Conservation (phyloP, 1,140 invertebrate genomes). For the Sarcophaga peregrina region DNA sequence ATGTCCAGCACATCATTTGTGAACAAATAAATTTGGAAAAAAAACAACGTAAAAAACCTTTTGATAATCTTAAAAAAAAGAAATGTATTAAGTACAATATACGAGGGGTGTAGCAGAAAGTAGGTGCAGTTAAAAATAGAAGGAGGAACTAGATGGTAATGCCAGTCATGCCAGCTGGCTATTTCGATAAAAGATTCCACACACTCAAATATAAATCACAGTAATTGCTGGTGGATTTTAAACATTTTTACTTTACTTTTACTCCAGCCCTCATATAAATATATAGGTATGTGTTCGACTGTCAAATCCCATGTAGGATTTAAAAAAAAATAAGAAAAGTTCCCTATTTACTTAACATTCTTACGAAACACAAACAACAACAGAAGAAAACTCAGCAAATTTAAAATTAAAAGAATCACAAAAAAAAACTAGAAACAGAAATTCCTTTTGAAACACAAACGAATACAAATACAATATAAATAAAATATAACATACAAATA, state of each 20-base stretch:
- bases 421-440: background rate
- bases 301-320: background rate
- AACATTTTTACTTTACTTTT: too few relatives aligned
- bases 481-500: too few relatives aligned
- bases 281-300: background rate
- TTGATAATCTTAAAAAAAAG: background rate
- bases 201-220: too few relatives aligned
- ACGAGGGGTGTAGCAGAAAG: background rate
- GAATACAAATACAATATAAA: background rate
- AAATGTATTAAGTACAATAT: background rate
- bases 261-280: too few relatives aligned
- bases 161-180: too few relatives aligned
- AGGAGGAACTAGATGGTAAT: too few relatives aligned
- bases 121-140: too few relatives aligned
- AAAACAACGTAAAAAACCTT: background rate
- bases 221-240: too few relatives aligned
- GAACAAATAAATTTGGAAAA: conserved; percentile 6
- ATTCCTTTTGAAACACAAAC: background rate
- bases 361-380: conserved; percentile 7
- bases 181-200: too few relatives aligned
- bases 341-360: conserved; percentile 11
- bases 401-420: background rate
- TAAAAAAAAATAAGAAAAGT: too few relatives aligned
- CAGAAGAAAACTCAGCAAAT: conserved; percentile 8
- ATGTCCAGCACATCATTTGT: conserved; percentile 26